Conservation (phyloP, 2,888 invertebrate species). For the Caenorhabditis sp. region DNA sequence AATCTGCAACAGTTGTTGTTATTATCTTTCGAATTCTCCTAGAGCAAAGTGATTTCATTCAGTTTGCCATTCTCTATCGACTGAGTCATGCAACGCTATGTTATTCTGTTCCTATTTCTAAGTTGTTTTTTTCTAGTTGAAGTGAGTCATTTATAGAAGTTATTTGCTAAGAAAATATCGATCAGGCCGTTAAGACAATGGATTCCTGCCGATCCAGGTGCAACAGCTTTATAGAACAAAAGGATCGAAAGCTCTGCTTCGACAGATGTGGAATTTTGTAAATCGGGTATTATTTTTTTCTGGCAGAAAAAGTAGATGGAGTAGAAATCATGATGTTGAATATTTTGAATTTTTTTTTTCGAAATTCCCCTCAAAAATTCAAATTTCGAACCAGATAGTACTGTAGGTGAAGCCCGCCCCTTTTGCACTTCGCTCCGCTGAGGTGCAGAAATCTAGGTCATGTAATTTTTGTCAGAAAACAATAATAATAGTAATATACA, state of each 20-base stretch:
- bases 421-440: too few relatives aligned
- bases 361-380: too few relatives aligned
- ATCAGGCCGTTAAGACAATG: constrained; percentile 62
- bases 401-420: too few relatives aligned
- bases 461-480: too few relatives aligned
- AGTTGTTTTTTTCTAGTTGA: neutral
- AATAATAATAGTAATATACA: too few relatives aligned
- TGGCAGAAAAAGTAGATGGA: too few relatives aligned
- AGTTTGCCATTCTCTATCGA: neutral
- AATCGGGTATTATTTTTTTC: too few relatives aligned
- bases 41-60: neutral
- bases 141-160: neutral
- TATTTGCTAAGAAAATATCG: neutral
- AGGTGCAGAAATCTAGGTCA: too few relatives aligned
- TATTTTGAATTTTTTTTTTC: too few relatives aligned
- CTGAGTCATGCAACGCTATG: neutral
- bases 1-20: constrained; percentile 50
- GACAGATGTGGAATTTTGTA: constrained; percentile 60
- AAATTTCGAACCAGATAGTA: too few relatives aligned
- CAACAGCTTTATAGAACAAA: constrained; percentile 52
- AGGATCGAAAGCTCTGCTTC: constrained; percentile 51
- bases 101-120: neutral
- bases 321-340: too few relatives aligned
- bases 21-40: too few relatives aligned
- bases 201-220: constrained; percentile 62